These are phyloP conservation scores for Notarius quadriscutis DNA, from an alignment of 2,113 vertebrate species.

Conservation along the genomic window DNA sequence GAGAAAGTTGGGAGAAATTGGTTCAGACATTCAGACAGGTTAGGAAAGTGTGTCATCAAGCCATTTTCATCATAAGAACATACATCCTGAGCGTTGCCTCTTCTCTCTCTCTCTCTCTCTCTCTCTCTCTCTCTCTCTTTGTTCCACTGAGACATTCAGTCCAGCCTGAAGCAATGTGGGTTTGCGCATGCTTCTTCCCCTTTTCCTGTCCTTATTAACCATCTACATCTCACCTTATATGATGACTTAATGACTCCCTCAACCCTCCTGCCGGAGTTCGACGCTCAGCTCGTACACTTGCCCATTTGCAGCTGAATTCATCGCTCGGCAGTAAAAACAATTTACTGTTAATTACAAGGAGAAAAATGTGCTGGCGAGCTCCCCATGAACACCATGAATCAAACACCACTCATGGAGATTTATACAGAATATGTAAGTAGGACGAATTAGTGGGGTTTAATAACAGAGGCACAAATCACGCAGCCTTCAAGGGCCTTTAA, in stretches of 20 bases:
- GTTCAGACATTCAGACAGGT: conserved; percentile 23
- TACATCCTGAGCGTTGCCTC: background rate
- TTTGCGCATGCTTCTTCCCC: conserved; percentile 38
- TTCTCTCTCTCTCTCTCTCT: background rate
- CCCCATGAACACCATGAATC: conserved; percentile 92
- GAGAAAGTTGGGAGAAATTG: conserved; percentile 25
- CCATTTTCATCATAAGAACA: background rate
- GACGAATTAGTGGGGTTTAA: conserved; percentile 97
- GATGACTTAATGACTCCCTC: conserved; percentile 83
- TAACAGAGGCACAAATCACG: conserved; percentile 95
- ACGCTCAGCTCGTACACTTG: conserved; percentile 58
- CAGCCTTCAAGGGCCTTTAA: conserved; percentile 92
- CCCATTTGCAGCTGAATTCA: conserved; percentile 92
- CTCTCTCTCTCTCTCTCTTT: background rate
- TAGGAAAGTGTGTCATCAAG: conserved; percentile 52
- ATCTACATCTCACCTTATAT: conserved; percentile 69
- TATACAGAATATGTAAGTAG: conserved; percentile 94
- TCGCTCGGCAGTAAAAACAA: conserved; percentile 94
- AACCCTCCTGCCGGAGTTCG: conserved; percentile 76
- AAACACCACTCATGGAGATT: conserved; percentile 88
- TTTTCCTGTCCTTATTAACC: conserved; percentile 44
- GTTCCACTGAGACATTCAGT: background rate
- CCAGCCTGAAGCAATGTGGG: background rate
- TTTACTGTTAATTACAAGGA: conserved; percentile 99
- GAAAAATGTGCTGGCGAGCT: conserved; percentile 93